phyloP scores from a whole-genome alignment of 2,888 invertebrate species.

The Drosophila testacea region DNA sequence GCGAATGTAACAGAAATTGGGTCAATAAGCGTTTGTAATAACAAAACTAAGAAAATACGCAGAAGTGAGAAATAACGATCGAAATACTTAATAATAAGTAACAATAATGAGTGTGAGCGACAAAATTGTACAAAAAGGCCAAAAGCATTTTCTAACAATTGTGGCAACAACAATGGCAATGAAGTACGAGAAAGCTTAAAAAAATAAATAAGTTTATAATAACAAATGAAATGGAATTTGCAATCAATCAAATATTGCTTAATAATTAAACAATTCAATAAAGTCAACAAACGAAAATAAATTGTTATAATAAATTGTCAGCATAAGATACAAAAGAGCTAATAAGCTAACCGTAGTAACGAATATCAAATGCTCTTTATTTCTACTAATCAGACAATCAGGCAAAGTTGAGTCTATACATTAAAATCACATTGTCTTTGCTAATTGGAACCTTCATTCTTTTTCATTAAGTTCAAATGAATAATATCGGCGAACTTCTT shows the following conservation, averaged over 20 bases:
- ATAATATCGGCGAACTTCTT: background rate
- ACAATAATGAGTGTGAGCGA: conserved; percentile 73
- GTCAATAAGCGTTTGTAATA: conserved; percentile 72
- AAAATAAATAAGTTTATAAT: conserved; percentile 60
- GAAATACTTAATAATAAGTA: conserved; percentile 61
- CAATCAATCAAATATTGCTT: conserved; percentile 78
- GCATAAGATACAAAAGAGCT: conserved; percentile 47
- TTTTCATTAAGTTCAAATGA: background rate
- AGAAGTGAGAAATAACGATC: conserved; percentile 59
- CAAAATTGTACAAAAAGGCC: conserved; percentile 58
- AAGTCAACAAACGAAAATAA: conserved; percentile 69
- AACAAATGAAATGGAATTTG: conserved; percentile 73
- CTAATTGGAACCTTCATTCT: background rate
- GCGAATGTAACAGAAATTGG: conserved; percentile 57
- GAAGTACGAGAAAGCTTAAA: conserved; percentile 63
- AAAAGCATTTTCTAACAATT: conserved; percentile 55
- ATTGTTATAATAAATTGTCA: conserved; percentile 70
- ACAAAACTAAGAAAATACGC: conserved; percentile 37
- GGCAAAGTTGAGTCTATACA: too few species aligned
- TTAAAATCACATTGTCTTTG: too few species aligned
- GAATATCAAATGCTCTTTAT: conserved; percentile 33
- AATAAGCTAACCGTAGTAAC: conserved; percentile 21
- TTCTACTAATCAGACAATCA: too few species aligned
- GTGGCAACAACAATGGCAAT: conserved; percentile 43
- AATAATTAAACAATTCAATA: conserved; percentile 79